Percentiles rank a stretch among this genome's conserved stretches.
phyloP scores from a whole-genome alignment of 2,113 vertebrate genomes.

The Turdus rufiventris region DNA sequence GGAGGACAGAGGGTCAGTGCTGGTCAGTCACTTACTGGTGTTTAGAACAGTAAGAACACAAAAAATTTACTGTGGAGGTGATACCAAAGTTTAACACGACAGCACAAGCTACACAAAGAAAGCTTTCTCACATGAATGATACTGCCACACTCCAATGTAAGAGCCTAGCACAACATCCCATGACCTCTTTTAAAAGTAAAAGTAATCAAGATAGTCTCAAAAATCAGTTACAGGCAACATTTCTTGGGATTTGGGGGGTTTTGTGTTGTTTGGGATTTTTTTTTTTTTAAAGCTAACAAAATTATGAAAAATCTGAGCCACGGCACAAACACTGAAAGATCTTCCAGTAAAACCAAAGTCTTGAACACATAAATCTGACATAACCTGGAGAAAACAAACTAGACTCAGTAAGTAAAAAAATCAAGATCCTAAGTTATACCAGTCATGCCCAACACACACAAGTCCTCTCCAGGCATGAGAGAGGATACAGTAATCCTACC shows the following conservation, averaged over 20 bases:
- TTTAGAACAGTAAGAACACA: background rate
- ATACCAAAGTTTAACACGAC: fast-evolving
- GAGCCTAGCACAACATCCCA: background rate
- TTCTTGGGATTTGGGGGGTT: background rate
- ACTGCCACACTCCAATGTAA: background rate
- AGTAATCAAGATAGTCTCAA: background rate
- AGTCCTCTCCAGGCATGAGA: background rate
- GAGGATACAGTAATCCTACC: background rate
- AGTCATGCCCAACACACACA: background rate
- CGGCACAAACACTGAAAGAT: background rate
- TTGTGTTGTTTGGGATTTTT: background rate
- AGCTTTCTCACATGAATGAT: background rate
- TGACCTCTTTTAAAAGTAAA: background rate
- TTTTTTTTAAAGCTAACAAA: background rate
- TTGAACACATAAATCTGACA: background rate
- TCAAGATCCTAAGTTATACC: background rate
- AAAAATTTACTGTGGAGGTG: background rate
- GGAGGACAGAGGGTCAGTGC: background rate
- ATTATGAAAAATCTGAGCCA: background rate
- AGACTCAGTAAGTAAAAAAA: background rate
- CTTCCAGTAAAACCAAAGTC: background rate
- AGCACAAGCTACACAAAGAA: background rate
- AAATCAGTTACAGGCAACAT: background rate
- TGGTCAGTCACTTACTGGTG: background rate
- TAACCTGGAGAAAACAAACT: background rate